Base-by-base conservation (phyloP, 1,140 invertebrate genomes). In the Nephila pilipes region DNA sequence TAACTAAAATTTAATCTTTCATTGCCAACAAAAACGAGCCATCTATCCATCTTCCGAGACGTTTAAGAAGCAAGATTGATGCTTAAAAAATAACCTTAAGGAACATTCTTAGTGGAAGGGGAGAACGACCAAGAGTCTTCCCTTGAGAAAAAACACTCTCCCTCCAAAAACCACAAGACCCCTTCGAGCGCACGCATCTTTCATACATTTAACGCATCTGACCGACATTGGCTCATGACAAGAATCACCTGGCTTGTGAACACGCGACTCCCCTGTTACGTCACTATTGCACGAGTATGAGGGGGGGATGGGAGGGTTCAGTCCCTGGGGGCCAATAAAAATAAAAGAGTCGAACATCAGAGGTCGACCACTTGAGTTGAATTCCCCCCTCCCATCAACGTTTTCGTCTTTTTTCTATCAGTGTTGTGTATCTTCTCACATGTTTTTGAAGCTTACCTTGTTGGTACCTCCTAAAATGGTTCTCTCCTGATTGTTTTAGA, bases 181-280 rank as follows among this genome's bases (percentile, higher is more conserved):
- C 54, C 46, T 85, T 20, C 20, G 54, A 10, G 38, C 25, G 55
- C 54, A 57, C 55, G 83, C 46, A 85, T 58, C 22, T 57, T 58
- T 29, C 83, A 32, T 22, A 60, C 32, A 83, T 58, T 85, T 57
- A 85, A 32, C 36, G 80, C 83, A 58, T n/a, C 38, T 25, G 81
- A 85, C 81, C 81, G 38, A 25, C 81, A 85, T 85, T 60, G 54
- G 32, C 14, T 22, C 63, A 38, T 89, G 87, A 89, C 87, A 89
- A 69, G 46, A 18, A 54, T 89, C 87, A 89, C 87, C 87, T 89
- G 87, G 87, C 65, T 25, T 32, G 29, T n/a, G 16, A 25, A 65
- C 87, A 89, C 87, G 87, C 87, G 87, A 87, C 85, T 25, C 16
- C 58, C 54, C 25, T 58, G 38, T 89, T 36, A 89, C 87, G 87